phyloP scores from a whole-genome alignment of 1,140 invertebrate species.

The Drosophila sp. region DNA sequence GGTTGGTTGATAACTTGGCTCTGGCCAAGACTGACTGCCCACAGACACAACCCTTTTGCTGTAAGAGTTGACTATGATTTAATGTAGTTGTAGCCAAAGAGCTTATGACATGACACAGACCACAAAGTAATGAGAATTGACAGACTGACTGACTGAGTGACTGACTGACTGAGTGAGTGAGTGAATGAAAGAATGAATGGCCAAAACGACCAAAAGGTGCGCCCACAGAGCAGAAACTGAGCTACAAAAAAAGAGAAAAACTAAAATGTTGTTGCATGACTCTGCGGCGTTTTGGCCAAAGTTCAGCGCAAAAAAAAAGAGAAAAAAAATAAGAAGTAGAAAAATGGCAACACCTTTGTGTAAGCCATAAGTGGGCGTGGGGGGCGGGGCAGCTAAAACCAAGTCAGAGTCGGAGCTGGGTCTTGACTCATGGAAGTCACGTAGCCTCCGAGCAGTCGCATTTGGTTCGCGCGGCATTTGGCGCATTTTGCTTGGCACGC shows the following conservation, averaged over 20 bases:
- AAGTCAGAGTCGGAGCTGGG: conserved; percentile 23
- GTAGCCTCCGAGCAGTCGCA: conserved; percentile 52
- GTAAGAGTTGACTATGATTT: conserved; percentile 42
- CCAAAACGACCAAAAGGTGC: conserved; percentile 60
- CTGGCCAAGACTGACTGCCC: conserved; percentile 37
- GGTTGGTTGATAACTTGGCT: conserved; percentile 15
- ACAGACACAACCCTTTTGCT: conserved; percentile 65
- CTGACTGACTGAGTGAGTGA: conserved; percentile 23
- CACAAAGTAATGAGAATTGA: conserved; percentile 63
- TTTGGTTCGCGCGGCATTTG: conserved; percentile 67
- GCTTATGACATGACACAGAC: conserved; percentile 44
- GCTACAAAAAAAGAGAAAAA: background rate
- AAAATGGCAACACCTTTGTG: conserved; percentile 46
- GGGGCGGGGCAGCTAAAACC: conserved; percentile 22
- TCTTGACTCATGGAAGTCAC: conserved; percentile 79
- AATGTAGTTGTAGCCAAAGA: conserved; percentile 26
- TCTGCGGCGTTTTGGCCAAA: conserved; percentile 72
- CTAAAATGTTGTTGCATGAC: conserved; percentile 65
- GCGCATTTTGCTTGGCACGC: conserved; percentile 75
- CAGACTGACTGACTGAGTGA: conserved; percentile 49
- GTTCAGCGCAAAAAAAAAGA: conserved; percentile 47
- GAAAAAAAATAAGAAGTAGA: conserved; percentile 3
- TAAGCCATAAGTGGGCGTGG: conserved; percentile 7
- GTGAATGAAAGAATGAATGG: conserved; percentile 43
- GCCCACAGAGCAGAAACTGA: conserved; percentile 49